Percentiles rank a stretch among this genome's conserved stretches.
phyloP scores from a whole-genome alignment of 2,113 vertebrate genomes.

The Nibea albiflora region DNA sequence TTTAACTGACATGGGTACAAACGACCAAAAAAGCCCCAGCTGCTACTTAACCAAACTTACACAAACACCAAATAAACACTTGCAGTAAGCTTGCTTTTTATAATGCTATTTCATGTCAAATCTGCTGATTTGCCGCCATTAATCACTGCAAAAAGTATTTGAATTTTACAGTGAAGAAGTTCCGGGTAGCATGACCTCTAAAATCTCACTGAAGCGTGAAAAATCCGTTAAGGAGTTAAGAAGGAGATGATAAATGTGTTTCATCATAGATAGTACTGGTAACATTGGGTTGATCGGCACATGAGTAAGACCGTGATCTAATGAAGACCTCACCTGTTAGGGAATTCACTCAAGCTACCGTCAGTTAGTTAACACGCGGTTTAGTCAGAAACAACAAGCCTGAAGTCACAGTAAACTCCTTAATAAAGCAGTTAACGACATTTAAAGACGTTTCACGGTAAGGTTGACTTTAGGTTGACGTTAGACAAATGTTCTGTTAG shows the following conservation, averaged over 20 bases:
- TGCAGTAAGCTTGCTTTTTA: too few species aligned
- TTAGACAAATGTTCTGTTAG: not conserved
- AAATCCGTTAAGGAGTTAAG: not conserved
- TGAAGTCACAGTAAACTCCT: not conserved
- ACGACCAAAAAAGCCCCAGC: too few species aligned
- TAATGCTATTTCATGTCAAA: not conserved
- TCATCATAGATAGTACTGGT: not conserved
- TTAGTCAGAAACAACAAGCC: not conserved
- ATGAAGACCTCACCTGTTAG: not conserved
- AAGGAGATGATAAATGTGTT: too few species aligned
- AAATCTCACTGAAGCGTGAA: not conserved
- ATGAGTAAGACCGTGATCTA: not conserved
- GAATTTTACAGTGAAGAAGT: not conserved
- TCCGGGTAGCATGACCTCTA: not conserved
- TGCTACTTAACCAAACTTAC: too few species aligned
- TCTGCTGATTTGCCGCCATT: not conserved
- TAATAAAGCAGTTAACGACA: too few species aligned
- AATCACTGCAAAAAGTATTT: too few species aligned
- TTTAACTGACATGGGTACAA: too few species aligned
- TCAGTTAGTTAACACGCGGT: not conserved
- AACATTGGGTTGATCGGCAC: not conserved
- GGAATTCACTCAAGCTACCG: not conserved
- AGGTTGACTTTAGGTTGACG: too few species aligned
- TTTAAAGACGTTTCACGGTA: not conserved
- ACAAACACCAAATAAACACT: too few species aligned